Percentiles rank a stretch among this genome's conserved stretches.
phyloP scores from a whole-genome alignment of 2,888 invertebrate species.

The Formica aserva region DNA sequence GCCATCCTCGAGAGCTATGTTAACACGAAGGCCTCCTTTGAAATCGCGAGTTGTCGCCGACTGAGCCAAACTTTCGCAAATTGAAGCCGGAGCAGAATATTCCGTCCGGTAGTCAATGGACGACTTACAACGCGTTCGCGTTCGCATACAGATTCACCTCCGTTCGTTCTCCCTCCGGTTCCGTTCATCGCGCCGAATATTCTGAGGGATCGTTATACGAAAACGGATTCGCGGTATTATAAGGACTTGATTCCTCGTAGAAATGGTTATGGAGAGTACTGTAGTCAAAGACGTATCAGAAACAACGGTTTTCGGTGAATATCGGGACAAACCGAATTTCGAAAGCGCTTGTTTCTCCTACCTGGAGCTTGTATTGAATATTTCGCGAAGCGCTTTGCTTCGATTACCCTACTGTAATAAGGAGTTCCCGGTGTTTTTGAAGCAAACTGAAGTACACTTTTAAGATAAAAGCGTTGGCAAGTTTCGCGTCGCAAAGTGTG shows the following conservation, averaged over 20 bases:
- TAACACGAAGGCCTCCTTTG: conserved; percentile 62
- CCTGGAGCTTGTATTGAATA: background rate
- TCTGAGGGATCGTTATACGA: conserved; percentile 50
- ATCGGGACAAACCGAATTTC: conserved; percentile 58
- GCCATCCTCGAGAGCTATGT: conserved; percentile 47
- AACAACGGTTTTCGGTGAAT: conserved; percentile 43
- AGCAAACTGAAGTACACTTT: conserved; percentile 68
- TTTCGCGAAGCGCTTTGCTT: background rate
- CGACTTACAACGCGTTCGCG: conserved; percentile 40
- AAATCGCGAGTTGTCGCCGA: conserved; percentile 59
- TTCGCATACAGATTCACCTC: conserved; percentile 15
- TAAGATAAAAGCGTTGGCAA: conserved; percentile 66
- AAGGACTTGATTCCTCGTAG: conserved; percentile 51
- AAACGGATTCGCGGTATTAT: conserved; percentile 62
- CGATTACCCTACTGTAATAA: background rate
- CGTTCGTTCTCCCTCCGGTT: conserved; percentile 16
- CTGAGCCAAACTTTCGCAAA: conserved; percentile 68
- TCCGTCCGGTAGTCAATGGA: conserved; percentile 60
- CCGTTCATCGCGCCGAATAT: conserved; percentile 18
- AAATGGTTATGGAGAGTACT: conserved; percentile 35
- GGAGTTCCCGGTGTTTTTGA: conserved; percentile 58
- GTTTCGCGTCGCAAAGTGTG: background rate
- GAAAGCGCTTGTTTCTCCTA: conserved; percentile 22
- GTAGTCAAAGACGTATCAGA: conserved; percentile 53
- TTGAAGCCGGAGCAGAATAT: conserved; percentile 68